Evolutionary conservation across 2,888 invertebrate genomes (phyloP), one percentile per base, ranked within the genome.

Genomic region (Gymnoscelis rufifasciata): DNA sequence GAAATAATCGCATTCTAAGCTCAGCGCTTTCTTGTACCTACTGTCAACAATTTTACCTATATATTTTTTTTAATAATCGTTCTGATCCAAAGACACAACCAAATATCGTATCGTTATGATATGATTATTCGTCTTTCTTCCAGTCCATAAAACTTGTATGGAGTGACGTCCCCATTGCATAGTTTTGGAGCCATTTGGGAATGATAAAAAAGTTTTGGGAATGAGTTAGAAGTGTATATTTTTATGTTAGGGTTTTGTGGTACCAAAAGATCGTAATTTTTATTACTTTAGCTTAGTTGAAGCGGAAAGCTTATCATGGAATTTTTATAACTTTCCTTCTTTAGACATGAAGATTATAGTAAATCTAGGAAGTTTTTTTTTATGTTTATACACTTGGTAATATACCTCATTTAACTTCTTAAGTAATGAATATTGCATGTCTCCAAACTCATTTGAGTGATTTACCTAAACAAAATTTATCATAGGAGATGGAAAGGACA

Each of bases 111-210:
- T 35, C 35, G 35, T 19, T n/a, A 23, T 35, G 35, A 10, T 35
- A 19, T 10, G 19, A 19, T 10, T n/a, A 7, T 15, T 7, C 35
- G 2, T 35, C 5, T 7, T 35, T 79, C 75, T 84, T 83, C 80
- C 80, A 69, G 69, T 54, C 78, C 83, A 84, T 84, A 82, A 83
- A 86, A 83, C 82, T 83, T 83, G 77, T 82, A 56, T 56, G 46
- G 77, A 71, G 75, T 78, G 80, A 74, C 71, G 68, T 80, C 82
- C 79, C 78, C 57, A 62, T 67, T 68, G 81, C 72, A 77, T 81
- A 83, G 83, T 83, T 83, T 68, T 62, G 63, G 57, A 58, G 64
- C 66, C 71, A 72, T 70, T 71, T 57, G 66, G 66, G 70, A 65
- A 70, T 74, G 76, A 81, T 81, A 80, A 80, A 76, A 71, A 72